phyloP scores from a whole-genome alignment of 2,113 vertebrate species.

The Oceanodroma tethys region DNA sequence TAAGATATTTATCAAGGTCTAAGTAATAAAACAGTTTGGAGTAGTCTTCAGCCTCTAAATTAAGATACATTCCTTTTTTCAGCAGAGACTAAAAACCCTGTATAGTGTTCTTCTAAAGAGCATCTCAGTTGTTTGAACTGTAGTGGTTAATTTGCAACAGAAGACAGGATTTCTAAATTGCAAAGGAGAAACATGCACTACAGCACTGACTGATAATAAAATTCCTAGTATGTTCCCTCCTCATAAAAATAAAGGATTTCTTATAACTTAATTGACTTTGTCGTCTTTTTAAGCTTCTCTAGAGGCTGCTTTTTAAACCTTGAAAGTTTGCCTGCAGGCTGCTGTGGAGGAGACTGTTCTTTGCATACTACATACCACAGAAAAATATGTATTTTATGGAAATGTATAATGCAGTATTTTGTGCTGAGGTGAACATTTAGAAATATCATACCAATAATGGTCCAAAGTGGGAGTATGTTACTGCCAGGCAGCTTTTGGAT shows the following conservation, averaged over 20 bases:
- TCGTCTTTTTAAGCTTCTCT: constrained; percentile 3
- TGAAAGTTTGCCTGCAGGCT: constrained; percentile 39
- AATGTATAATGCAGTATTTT: neutral
- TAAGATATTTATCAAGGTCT: neutral
- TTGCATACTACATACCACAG: neutral
- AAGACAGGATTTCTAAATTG: constrained; percentile 9
- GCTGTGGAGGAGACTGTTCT: neutral
- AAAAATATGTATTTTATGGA: neutral
- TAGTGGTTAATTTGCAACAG: neutral
- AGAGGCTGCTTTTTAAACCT: neutral
- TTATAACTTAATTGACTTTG: constrained; percentile 45
- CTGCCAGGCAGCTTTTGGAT: neutral
- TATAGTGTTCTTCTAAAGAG: neutral
- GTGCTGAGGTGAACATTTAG: neutral
- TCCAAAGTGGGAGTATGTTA: neutral
- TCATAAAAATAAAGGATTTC: constrained; percentile 33
- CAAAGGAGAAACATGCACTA: neutral
- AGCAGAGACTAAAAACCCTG: neutral
- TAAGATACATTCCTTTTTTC: neutral
- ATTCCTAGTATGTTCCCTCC: neutral
- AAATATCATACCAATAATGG: neutral
- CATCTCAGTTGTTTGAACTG: neutral
- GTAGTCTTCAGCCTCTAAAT: neutral
- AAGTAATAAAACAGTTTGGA: neutral
- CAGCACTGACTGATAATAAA: neutral